phyloP scores from a whole-genome alignment of 1,140 invertebrate genomes.

The Drosophila malerkotliana region DNA sequence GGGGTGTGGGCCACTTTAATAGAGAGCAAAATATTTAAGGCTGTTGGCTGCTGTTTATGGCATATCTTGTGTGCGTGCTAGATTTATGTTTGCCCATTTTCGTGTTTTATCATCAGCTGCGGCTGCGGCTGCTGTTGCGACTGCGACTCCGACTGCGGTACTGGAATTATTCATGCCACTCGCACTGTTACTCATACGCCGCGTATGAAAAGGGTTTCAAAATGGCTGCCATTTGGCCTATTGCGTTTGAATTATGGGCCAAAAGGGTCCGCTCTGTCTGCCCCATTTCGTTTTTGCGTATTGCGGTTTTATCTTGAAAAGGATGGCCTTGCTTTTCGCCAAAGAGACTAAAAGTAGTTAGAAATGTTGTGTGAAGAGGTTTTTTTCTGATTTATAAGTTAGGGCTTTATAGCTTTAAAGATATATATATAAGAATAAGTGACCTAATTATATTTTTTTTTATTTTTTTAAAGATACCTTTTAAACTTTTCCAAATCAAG shows the following conservation, averaged over 20 bases:
- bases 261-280: slow-evolving; percentile 37
- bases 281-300: slow-evolving; percentile 12
- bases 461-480: background rate
- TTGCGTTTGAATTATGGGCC: slow-evolving; percentile 70
- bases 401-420: background rate
- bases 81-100: slow-evolving; percentile 80
- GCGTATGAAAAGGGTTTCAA: slow-evolving; percentile 73
- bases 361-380: slow-evolving; percentile 75
- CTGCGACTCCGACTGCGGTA: slow-evolving; percentile 31
- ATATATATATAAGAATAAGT: background rate
- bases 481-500: background rate
- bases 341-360: slow-evolving; percentile 26
- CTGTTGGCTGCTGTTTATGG: slow-evolving; percentile 43
- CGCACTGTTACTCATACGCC: slow-evolving; percentile 73
- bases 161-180: slow-evolving; percentile 74
- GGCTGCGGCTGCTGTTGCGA: slow-evolving; percentile 16
- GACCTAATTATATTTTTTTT: too few relatives aligned
- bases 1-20: slow-evolving; percentile 38
- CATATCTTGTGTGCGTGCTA: slow-evolving; percentile 53
- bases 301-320: slow-evolving; percentile 36
- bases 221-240: slow-evolving; percentile 42
- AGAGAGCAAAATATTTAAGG: slow-evolving; percentile 61
- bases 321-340: slow-evolving; percentile 27
- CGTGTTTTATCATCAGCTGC: slow-evolving; percentile 80
- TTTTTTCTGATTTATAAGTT: slow-evolving; percentile 67